Evolutionary conservation across 2,113 vertebrate species (phyloP).

Genomic region (Peromyscus californicus): DNA sequence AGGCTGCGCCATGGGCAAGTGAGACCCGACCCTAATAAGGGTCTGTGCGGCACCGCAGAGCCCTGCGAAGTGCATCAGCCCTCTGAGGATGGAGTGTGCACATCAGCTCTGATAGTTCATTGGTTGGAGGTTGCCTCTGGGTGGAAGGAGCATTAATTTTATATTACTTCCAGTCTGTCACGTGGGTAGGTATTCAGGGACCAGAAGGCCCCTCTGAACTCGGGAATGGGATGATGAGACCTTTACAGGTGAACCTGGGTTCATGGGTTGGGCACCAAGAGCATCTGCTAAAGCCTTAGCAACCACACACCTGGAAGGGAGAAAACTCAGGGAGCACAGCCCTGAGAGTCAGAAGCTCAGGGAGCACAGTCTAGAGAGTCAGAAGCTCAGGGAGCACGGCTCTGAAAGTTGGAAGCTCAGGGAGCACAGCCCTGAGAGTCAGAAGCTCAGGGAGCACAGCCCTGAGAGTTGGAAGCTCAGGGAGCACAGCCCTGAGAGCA

Average conservation of each 20-base stretch:
- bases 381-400: background rate
- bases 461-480: background rate
- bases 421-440: background rate
- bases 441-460: background rate
- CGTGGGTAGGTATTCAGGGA: background rate
- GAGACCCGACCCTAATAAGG: background rate
- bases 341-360: background rate
- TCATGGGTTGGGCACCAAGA: too few relatives aligned
- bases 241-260: background rate
- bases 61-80: background rate
- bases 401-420: too few relatives aligned
- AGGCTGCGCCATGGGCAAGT: too few relatives aligned
- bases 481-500: background rate
- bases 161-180: background rate
- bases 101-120: background rate
- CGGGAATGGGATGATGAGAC: background rate
- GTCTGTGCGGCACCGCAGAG: background rate
- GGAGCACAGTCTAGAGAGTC: background rate
- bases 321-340: background rate
- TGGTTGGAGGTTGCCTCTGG: background rate
- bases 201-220: background rate
- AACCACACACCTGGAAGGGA: background rate
- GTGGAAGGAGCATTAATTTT: background rate
- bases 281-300: background rate
- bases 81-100: background rate